Evolutionary conservation across 2,888 invertebrate genomes (phyloP), one percentile per base, ranked within the genome.

Genomic region (Drosophila planitibia): DNA sequence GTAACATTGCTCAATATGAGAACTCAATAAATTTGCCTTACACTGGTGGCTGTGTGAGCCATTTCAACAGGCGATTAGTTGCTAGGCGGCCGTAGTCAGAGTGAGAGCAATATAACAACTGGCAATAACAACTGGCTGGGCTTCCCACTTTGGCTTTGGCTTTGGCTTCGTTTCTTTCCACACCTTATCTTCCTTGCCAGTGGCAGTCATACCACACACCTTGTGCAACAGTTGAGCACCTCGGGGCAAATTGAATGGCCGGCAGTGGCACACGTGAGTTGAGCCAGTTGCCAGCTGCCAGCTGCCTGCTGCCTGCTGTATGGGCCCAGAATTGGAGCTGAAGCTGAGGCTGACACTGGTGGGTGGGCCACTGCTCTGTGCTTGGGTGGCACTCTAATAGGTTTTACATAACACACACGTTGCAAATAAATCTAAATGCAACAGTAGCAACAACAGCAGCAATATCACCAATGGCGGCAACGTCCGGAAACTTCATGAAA

Each of bases 381-480:
- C 60, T 58, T 68, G 76, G 62, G 73, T 71, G 74, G 59, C 59
- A 59, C 70, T 63, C 89, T 87, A 84, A 89, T 87, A 87, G 87
- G 90, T 82, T 87, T 87, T 82, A 84, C 88, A 83, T 79, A 83
- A 79, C 82, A 89, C 77, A 85, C 83, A 83, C 79, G 83, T 76
- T 79, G 85, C 81, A 85, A 85, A 86, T 90, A 90, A 88, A 86
- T 90, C 85, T 90, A 90, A 88, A 88, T 90, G 90, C 88, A 89
- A 76, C 81, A 87, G 77, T 63, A 76, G 4, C 39, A 39, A 4
- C 19, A 39, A 12, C 22, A 62, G 25, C 37, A 65, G 32, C 22
- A 59, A 47, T 22, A 62, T 33, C 44, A 66, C 28, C 10, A 39
- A 49, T 64, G 37, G 67, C 30, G 51, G 25, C 70, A 57, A 37